Evolutionary conservation across 2,113 vertebrate genomes (phyloP), one percentile per base, ranked within the genome.

Genomic region (Pterocles gutturalis): DNA sequence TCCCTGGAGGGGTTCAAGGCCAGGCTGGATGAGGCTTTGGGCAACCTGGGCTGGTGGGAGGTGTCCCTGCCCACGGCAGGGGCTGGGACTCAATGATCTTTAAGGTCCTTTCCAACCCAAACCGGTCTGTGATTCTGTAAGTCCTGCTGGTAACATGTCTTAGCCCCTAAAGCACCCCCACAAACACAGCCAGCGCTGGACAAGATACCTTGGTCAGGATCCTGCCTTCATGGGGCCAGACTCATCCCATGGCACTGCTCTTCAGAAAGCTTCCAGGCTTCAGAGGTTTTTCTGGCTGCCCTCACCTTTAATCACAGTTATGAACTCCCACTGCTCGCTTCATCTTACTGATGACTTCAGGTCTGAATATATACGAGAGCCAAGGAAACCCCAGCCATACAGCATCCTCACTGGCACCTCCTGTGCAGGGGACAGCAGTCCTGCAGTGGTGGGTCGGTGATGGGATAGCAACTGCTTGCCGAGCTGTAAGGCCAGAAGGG

Each of bases 381-480:
- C 83, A 80, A 76, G 80, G 66, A 45, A 86, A 70, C 1, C 34
- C 41, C 76, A 66, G 80, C 45, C 4, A 3, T 33, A 34, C 5
- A 33, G n/a, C 67, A 61, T 55, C 33, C 83, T 78, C 3, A 5
- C 70, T 72, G 79, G 70, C 62, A 85, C 49, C 66, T n/a, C 79
- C 25, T 14, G 76, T 22, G 7, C 2, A 3, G 25, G 28, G 20
- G 9, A 24, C 19, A n/a, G 25, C 1, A 8, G 20, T 53, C 29
- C 38, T 11, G 45, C 19, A 15, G 1, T 2, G 64, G 26, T 0
- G 0, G 51, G 22, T 7, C 1, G 6, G 29, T 33, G 31, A 67
- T 1, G 11, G 60, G 53, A 51, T 24, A 60, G 55, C 49, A 29
- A 34, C 6, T 58, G 48, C 36, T 71, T 18, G 20, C 53, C 0